phyloP scores from a whole-genome alignment of 2,888 invertebrate genomes.

The Pinctada fucata region DNA sequence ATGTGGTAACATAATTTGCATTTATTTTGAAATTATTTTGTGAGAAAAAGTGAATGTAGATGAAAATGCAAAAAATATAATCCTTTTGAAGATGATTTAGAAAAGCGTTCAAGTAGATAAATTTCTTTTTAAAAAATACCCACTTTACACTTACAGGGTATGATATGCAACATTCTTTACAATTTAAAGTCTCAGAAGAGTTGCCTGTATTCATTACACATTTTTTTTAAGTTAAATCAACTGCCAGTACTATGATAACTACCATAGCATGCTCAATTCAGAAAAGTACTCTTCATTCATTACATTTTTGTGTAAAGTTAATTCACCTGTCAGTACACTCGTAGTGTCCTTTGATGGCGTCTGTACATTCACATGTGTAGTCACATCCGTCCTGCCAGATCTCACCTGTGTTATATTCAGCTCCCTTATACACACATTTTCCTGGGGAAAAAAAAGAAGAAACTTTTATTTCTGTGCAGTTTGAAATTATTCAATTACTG shows the following conservation, averaged over 20 bases:
- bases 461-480: too few relatives aligned
- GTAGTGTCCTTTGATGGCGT: conserved; percentile 52
- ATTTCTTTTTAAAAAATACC: neutral
- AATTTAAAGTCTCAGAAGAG: neutral
- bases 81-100: neutral
- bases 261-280: too few relatives aligned
- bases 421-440: conserved; percentile 58
- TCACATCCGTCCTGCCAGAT: conserved; percentile 62
- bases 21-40: too few relatives aligned
- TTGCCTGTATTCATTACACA: neutral
- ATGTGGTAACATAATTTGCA: too few relatives aligned
- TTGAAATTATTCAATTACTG: too few relatives aligned
- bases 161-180: neutral
- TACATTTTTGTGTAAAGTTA: too few relatives aligned
- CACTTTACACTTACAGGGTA: neutral
- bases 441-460: conserved; percentile 29
- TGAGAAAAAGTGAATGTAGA: too few relatives aligned
- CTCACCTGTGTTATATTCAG: conserved; percentile 52
- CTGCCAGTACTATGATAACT: too few relatives aligned
- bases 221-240: neutral
- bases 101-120: neutral
- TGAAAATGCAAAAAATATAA: too few relatives aligned
- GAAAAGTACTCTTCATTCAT: too few relatives aligned
- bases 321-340: conserved; percentile 56
- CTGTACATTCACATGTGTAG: conserved; percentile 55